A percentile compares a stretch with the other conserved stretches of the same genome.
Conservation (phyloP, 2,888 invertebrate species). For the Noctua comes region DNA sequence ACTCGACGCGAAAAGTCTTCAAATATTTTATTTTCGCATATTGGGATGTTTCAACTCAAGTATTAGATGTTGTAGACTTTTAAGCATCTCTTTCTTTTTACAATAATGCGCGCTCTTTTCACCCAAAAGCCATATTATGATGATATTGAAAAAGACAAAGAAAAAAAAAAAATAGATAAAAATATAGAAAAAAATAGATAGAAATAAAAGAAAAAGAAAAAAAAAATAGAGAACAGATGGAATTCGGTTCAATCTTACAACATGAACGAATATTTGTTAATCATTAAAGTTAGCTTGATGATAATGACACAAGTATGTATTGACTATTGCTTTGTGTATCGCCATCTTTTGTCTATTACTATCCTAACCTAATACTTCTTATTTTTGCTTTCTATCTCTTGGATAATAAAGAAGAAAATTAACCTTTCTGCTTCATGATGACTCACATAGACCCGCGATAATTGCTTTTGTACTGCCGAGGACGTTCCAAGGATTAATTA, state of each 20-base stretch:
- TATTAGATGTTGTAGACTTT: neutral
- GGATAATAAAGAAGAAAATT: conserved; percentile 68
- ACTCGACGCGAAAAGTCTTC: neutral
- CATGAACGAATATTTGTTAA: neutral
- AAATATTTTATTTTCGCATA: conserved; percentile 1
- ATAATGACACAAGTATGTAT: neutral
- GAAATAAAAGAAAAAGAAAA: no score
- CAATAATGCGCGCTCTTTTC: neutral
- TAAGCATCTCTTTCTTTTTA: neutral
- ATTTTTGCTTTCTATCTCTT: conserved; percentile 61
- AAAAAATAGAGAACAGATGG: no score
- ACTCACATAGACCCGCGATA: conserved; percentile 65
- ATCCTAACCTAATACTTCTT: conserved; percentile 47
- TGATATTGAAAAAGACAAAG: no score
- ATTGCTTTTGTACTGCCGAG: conserved; percentile 69
- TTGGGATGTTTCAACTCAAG: conserved; percentile 1
- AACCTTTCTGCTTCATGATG: conserved; percentile 65
- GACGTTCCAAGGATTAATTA: conserved; percentile 70
- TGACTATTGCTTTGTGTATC: neutral
- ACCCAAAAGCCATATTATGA: no score
- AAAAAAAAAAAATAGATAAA: no score
- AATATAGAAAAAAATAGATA: no score
- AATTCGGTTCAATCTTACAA: neutral
- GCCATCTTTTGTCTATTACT: neutral
- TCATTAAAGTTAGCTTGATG: neutral